A percentile compares a stretch with the other conserved stretches of the same genome.
Evolutionary conservation across 2,888 invertebrate species (phyloP).

Genomic region (Tortrix viridana): DNA sequence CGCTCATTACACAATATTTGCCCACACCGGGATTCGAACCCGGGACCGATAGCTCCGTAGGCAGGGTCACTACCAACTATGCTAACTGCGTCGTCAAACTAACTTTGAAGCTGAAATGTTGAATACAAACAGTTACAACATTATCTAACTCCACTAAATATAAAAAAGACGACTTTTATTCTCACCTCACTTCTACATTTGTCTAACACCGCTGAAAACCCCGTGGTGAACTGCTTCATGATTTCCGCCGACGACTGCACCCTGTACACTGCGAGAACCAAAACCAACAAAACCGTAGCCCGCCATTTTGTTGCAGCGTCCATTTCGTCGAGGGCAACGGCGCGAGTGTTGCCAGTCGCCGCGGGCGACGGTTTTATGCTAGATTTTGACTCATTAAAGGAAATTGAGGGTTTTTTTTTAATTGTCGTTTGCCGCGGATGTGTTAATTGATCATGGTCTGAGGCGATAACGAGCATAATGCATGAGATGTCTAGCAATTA

Average conservation of each 20-base stretch:
- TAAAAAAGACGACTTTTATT: too few relatives aligned
- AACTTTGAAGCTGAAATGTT: too few relatives aligned
- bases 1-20: too few relatives aligned
- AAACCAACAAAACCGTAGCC: constrained; percentile 38
- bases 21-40: too few relatives aligned
- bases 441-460: constrained; percentile 17
- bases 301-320: constrained; percentile 51
- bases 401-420: constrained; percentile 15
- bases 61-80: too few relatives aligned
- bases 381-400: constrained; percentile 9
- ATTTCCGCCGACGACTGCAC: constrained; percentile 59
- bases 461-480: constrained; percentile 8
- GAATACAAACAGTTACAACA: too few relatives aligned
- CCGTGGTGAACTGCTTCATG: constrained; percentile 60
- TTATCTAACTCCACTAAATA: too few relatives aligned
- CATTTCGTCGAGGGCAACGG: constrained; percentile 47
- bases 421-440: constrained; percentile 20
- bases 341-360: constrained; percentile 11
- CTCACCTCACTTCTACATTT: constrained; percentile 68
- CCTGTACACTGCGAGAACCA: constrained; percentile 32
- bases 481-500: not conserved
- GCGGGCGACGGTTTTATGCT: constrained; percentile 7
- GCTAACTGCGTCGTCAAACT: too few relatives aligned
- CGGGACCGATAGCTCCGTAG: too few relatives aligned
- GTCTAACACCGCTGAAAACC: constrained; percentile 59